These are phyloP conservation scores for Caenorhabditis japonica DNA, from an alignment of 2,888 invertebrate genomes.

Conservation along the genomic window DNA sequence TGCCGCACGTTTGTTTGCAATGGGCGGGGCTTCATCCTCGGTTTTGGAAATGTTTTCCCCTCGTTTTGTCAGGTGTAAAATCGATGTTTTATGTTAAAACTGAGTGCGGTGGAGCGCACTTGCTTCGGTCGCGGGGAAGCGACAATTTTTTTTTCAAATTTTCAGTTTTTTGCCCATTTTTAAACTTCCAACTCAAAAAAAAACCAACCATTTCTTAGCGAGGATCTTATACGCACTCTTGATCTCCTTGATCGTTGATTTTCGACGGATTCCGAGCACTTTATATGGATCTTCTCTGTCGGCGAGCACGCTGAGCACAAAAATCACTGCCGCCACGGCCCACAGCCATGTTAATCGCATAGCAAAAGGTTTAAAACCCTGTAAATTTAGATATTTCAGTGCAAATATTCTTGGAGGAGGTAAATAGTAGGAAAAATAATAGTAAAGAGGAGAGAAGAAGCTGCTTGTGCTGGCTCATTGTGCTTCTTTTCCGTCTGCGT, in stretches of 20 bases:
- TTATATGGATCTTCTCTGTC: conserved; percentile 66
- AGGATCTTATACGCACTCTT: conserved; percentile 90
- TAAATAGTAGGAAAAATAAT: no score
- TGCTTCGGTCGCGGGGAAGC: no score
- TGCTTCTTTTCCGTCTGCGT: conserved; percentile 20
- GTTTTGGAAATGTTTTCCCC: no score
- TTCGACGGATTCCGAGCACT: conserved; percentile 84
- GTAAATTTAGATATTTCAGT: not conserved
- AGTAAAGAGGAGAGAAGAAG: no score
- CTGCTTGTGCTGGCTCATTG: no score
- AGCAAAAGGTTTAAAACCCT: conserved; percentile 25
- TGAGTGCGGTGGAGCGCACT: no score
- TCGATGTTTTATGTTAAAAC: no score
- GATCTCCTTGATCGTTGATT: conserved; percentile 87
- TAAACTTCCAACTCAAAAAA: conserved; percentile 5
- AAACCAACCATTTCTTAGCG: conserved; percentile 88
- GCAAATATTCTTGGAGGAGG: conserved; percentile 7
- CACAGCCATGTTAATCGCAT: conserved; percentile 35
- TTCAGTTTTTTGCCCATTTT: no score
- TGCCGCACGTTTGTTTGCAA: no score
- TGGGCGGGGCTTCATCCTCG: no score
- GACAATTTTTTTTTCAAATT: no score
- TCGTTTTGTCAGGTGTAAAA: no score
- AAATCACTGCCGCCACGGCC: not conserved
- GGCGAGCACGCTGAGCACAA: not conserved